These are phyloP conservation scores for Poecilobothrus nobilitatus DNA, from an alignment of 2,888 invertebrate genomes.

Conservation along the genomic window DNA sequence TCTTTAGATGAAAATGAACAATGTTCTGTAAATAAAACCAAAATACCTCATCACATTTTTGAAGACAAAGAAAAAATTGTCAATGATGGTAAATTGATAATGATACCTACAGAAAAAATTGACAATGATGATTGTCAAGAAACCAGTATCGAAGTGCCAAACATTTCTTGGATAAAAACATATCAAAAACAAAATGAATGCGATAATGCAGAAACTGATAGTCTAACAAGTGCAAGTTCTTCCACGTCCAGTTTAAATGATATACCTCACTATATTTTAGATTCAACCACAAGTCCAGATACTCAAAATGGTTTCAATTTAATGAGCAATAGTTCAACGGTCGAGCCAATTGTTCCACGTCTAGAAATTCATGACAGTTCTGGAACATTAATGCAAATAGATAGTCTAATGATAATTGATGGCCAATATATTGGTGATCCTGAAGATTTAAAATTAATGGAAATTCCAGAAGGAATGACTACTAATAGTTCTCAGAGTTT, in stretches of 20 bases:
- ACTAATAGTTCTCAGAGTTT: slow-evolving; percentile 33
- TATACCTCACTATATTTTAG: slow-evolving; percentile 43
- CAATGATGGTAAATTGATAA: too few relatives aligned
- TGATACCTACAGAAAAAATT: not conserved
- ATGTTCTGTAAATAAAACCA: not conserved
- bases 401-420: slow-evolving; percentile 51
- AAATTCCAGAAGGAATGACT: slow-evolving; percentile 41
- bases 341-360: slow-evolving; percentile 47
- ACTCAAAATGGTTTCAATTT: slow-evolving; percentile 32
- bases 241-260: slow-evolving; percentile 44
- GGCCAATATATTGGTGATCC: slow-evolving; percentile 44
- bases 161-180: slow-evolving; percentile 43
- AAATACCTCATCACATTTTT: slow-evolving; percentile 32
- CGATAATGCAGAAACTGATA: slow-evolving; percentile 49
- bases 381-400: slow-evolving; percentile 56
- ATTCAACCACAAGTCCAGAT: slow-evolving; percentile 44
- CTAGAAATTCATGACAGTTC: slow-evolving; percentile 65
- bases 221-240: slow-evolving; percentile 44
- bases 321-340: slow-evolving; percentile 15
- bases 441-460: slow-evolving; percentile 41
- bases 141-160: slow-evolving; percentile 56
- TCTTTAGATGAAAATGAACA: slow-evolving; percentile 26
- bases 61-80: slow-evolving; percentile 36
- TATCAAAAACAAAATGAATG: slow-evolving; percentile 38
- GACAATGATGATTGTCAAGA: slow-evolving; percentile 45